These are phyloP conservation scores for Tinamus major DNA, from an alignment of 2,797 vertebrate genomes.

Conservation along the genomic window DNA sequence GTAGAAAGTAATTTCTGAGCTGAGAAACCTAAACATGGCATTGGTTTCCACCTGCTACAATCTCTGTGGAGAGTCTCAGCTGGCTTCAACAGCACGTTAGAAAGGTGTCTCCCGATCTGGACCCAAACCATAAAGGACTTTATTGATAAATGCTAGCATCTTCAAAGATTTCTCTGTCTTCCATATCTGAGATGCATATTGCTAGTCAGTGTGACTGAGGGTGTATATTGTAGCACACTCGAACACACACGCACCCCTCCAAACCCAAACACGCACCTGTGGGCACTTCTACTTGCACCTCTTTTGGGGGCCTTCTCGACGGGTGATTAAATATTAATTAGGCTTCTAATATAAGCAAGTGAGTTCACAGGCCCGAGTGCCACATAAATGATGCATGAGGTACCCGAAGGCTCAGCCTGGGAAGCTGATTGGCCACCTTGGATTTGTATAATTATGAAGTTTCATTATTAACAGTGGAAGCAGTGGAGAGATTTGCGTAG, in stretches of 20 bases:
- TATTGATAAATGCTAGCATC: not conserved
- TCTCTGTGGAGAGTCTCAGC: not conserved
- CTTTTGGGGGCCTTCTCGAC: constrained; percentile 73
- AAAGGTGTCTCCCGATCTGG: not conserved
- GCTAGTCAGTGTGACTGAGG: not conserved
- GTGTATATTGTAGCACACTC: not conserved
- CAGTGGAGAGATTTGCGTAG: constrained; percentile 84
- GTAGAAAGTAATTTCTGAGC: not conserved
- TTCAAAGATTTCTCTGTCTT: not conserved
- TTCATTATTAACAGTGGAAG: constrained; percentile 88
- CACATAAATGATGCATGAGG: constrained; percentile 84
- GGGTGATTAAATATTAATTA: constrained; percentile 89
- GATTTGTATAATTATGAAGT: constrained; percentile 89
- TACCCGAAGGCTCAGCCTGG: constrained; percentile 84
- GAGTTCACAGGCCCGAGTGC: constrained; percentile 82
- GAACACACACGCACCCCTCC: not conserved
- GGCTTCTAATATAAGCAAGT: constrained; percentile 85
- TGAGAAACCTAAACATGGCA: not conserved
- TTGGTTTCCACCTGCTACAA: not conserved
- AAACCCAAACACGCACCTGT: constrained; percentile 30
- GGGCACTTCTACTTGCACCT: constrained; percentile 60
- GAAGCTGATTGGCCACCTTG: constrained; percentile 87
- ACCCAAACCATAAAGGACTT: not conserved
- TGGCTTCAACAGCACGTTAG: not conserved
- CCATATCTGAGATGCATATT: not conserved